A percentile compares a stretch with the other conserved stretches of the same genome.
phyloP scores from a whole-genome alignment of 2,888 invertebrate species.

The Eudasyphora cyanicolor region DNA sequence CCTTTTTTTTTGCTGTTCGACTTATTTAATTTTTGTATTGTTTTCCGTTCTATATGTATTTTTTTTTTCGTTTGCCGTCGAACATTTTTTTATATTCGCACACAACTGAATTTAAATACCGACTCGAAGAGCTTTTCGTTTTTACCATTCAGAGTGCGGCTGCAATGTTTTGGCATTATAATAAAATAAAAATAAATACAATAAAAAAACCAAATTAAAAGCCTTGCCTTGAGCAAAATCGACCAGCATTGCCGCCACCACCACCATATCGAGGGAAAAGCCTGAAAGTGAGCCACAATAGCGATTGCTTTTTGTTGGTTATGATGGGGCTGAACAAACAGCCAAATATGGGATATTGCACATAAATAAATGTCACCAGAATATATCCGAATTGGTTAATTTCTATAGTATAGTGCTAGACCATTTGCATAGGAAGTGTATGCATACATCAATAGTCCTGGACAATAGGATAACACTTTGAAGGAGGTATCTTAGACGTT shows the following conservation, averaged over 20 bases:
- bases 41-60: not conserved
- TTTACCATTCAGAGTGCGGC: not conserved
- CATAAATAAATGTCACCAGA: too few species aligned
- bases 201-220: constrained; percentile 19
- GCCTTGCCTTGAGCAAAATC: constrained; percentile 26
- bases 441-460: not conserved
- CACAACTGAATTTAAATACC: not conserved
- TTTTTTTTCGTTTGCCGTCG: not conserved
- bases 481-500: too few species aligned
- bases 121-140: not conserved
- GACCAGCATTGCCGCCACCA: too few species aligned
- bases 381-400: too few species aligned
- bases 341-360: not conserved
- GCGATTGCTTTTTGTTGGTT: not conserved
- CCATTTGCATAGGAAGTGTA: not conserved
- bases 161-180: not conserved
- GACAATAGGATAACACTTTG: too few species aligned
- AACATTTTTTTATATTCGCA: not conserved
- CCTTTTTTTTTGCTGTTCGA: not conserved
- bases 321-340: not conserved
- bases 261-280: not conserved
- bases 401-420: too few species aligned
- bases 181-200: too few species aligned
- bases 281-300: not conserved
- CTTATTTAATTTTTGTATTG: not conserved